Base-by-base conservation (phyloP, 1,140 invertebrate species). In the Orussus abietinus region DNA sequence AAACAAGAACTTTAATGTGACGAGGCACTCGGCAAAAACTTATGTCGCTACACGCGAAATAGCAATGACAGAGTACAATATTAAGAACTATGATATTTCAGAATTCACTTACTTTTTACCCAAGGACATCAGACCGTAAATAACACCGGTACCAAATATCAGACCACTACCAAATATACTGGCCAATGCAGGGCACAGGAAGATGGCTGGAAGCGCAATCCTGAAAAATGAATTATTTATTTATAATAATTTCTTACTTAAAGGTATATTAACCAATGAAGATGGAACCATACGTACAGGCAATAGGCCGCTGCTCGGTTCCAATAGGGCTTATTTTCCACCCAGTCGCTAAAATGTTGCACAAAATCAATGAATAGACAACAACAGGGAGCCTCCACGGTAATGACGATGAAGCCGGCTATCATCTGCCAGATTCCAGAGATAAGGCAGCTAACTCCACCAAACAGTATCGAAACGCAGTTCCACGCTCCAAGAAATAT, bases 361-460 rank as follows among this genome's bases (percentile, higher is more conserved):
- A 95, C 90, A 75, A 91, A 88, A 62, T 96, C 92, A 48, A 97
- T 81, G 72, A 93, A 97, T 65, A 91, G 79, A 71, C 92, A 96
- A 73, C 92, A 96, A 65, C 89, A 96, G 0, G 93, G 93, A 7
- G 92, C 92, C 74, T 98, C 94, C 55, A 94, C 80, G 4, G 86
- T 79, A 47, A 94, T 77, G 30, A 92, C 82, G 38, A 90, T 55
- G 73, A 95, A 92, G 29, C 91, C 92, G 35, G 85, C 82, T 31
- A 93, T 51, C 84, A 96, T 87, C 78, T 93, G 90, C 75, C 87
- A 84, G 42, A 96, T 82, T 36, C 91, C 91, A 31, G 84, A 82
- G 21, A 94, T 72, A 11, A 95, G 72, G 69, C 88, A 90, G 32
- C 58, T 33, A 28, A 87, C 66, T 36, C 80, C 62, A 17, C 77